A percentile compares a stretch with the other conserved stretches of the same genome.
phyloP scores from a whole-genome alignment of 2,888 invertebrate species.

The Drosophila vallismaia region DNA sequence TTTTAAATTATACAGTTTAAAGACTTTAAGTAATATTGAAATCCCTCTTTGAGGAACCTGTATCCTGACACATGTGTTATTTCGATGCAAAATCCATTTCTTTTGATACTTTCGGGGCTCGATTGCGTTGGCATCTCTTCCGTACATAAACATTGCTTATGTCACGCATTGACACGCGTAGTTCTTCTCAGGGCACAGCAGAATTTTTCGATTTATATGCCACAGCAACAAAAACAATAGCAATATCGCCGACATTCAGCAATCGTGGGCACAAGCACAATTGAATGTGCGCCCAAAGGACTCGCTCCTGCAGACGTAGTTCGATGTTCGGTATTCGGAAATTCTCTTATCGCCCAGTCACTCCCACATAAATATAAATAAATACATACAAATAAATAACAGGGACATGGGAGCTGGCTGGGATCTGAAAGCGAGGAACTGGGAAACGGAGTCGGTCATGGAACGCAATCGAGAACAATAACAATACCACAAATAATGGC shows the following conservation, averaged over 20 bases:
- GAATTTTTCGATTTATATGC: slow-evolving; percentile 71
- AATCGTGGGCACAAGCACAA: slow-evolving; percentile 19
- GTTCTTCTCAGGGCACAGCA: slow-evolving; percentile 32
- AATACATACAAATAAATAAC: slow-evolving; percentile 55
- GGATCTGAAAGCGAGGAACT: slow-evolving; percentile 1
- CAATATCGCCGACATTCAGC: slow-evolving; percentile 4
- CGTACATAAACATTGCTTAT: slow-evolving; percentile 50
- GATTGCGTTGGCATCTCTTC: slow-evolving; percentile 5
- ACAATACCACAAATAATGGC: slow-evolving; percentile 25
- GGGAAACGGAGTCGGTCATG: slow-evolving; percentile 41
- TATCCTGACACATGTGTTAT: slow-evolving; percentile 29
- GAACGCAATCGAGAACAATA: slow-evolving; percentile 56
- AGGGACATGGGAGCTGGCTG: slow-evolving; percentile 28
- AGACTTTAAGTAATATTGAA: slow-evolving; percentile 19
- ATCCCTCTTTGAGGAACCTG: slow-evolving; percentile 4
- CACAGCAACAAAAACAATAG: slow-evolving; percentile 24
- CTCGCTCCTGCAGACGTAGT: slow-evolving; percentile 15
- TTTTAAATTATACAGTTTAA: neutral
- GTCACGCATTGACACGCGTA: slow-evolving; percentile 48
- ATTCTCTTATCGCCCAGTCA: slow-evolving; percentile 27
- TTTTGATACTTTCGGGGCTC: neutral
- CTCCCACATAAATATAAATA: slow-evolving; percentile 49
- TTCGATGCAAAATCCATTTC: slow-evolving; percentile 25
- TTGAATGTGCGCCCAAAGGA: slow-evolving; percentile 31
- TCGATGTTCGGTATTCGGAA: slow-evolving; percentile 11